Base-by-base conservation (phyloP, 2,113 vertebrate genomes). In the Burhinus oedicnemus region DNA sequence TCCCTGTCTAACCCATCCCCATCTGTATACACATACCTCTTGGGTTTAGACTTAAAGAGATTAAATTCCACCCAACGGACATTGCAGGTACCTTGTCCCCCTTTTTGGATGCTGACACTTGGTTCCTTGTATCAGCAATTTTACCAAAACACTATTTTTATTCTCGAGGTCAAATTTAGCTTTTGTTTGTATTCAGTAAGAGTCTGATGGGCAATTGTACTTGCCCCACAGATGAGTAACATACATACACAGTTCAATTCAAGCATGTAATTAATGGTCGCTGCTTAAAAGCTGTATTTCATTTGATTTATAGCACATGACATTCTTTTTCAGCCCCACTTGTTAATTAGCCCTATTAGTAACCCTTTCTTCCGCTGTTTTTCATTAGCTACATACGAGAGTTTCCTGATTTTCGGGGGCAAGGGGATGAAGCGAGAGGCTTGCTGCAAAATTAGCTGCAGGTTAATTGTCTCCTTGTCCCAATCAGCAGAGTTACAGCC, bases 251-350 rank as follows among this genome's bases (percentile, higher is more conserved):
- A 82, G 26, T 61, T 78, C 86, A 95, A 32, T 54, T 93, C 95
- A 91, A 85, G 96, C 92, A 87, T 84, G 80, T 87, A 96, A 96
- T 96, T 95, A 96, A 91, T 72, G 40, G 49, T 68, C 3, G 6
- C n/a, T 65, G 70, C 81, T 92, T 77, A 87, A 89, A 92, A 91
- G 91, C 58, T 87, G 34, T 52, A 71, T 97, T 94, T 95, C 65
- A 77, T 89, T 85, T 95, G 83, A 95, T 95, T 95, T 91, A 95
- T 62, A 94, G 76, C 52, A 80, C 45, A 65, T 79, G 95, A 91
- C 77, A 74, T 82, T 82, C 51, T 69, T 91, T 87, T 95, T 93
- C 95, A 84, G 82, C 71, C 89, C 49, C 64, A 15, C 79, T 93
- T 58, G 15, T 71, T 93, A 91, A 93, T 87, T 54, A 88, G 82